Evolutionary conservation across 2,888 invertebrate species (phyloP), one percentile per base, ranked within the genome.

Genomic region (Patella ulyssiponensis): DNA sequence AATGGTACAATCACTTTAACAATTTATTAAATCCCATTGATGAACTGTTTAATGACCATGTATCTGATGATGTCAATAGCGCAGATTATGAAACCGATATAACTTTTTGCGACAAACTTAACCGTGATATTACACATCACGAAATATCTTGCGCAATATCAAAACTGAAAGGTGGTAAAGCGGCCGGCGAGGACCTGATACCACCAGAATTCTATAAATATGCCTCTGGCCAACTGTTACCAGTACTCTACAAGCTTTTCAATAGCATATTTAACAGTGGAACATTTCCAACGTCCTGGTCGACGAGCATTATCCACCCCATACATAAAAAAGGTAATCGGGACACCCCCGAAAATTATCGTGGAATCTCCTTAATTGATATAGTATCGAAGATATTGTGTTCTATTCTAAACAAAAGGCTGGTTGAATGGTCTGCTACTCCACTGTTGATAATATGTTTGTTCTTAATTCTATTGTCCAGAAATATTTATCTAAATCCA

Each of bases 361-460:
- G 77, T 20, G 77, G 70, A 53, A 74, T 77, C 33, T 77, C 73
- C 27, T 54, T 73, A 54, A 74, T 77, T 20, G 73, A 77, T 53
- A 64, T 74, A 14, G 27, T 77, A 9, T 69, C 70, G 20, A 74
- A 73, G 73, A 69, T 74, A 70, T 75, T 75, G 11, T 69, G n/a
- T 11, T 11, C 58, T 7, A 52, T 75, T 12, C 51, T 75, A 20
- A 75, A 27, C 69, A 17, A 17, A 23, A 75, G 75, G 33, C 64
- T 75, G 53, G 53, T 52, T 75, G 27, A 4, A 14, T 77, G 73
- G 77, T 73, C 73, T 15, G 69, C 3, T 77, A 77, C 33, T 77
- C 77, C 2, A 69, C 69, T 5, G 69, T 73, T 27, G 77, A 70
- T 33, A 73, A 77, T 70, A 53, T 76, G 4, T 76, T 76, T 76